These are phyloP conservation scores for Galeopterus variegatus DNA, from an alignment of 2,113 vertebrate species.

Conservation along the genomic window DNA sequence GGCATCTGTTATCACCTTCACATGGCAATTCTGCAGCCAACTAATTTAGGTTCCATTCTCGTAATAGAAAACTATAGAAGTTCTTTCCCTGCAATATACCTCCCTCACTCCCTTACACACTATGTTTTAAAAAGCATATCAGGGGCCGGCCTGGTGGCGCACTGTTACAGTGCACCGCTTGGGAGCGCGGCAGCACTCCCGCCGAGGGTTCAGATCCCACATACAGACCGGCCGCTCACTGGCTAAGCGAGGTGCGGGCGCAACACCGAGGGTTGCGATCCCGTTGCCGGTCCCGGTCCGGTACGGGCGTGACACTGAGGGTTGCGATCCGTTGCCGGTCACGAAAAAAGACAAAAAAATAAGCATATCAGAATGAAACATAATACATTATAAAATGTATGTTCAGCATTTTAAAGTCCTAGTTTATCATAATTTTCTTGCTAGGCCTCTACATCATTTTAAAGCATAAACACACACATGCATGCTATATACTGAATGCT, in stretches of 20 bases:
- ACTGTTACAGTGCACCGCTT: too few species aligned
- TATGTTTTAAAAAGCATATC: neutral
- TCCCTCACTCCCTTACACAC: neutral
- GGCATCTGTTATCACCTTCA: neutral
- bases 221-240: too few species aligned
- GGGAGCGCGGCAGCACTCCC: too few species aligned
- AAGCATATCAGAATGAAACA: slow-evolving; percentile 2
- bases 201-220: too few species aligned
- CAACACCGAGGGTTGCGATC: too few species aligned
- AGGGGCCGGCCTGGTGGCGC: too few species aligned
- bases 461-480: neutral
- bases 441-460: neutral
- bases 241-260: too few species aligned
- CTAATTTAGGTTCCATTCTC: neutral
- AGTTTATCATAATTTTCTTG: neutral
- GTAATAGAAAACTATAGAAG: neutral
- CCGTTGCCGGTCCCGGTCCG: too few species aligned
- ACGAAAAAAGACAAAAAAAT: too few species aligned
- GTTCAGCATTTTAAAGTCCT: neutral
- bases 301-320: too few species aligned
- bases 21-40: neutral
- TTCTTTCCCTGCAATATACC: neutral
- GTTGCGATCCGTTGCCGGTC: too few species aligned
- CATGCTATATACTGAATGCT: neutral
- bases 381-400: neutral